phyloP scores from a whole-genome alignment of 1,140 invertebrate genomes.

The Aphidius ervi region DNA sequence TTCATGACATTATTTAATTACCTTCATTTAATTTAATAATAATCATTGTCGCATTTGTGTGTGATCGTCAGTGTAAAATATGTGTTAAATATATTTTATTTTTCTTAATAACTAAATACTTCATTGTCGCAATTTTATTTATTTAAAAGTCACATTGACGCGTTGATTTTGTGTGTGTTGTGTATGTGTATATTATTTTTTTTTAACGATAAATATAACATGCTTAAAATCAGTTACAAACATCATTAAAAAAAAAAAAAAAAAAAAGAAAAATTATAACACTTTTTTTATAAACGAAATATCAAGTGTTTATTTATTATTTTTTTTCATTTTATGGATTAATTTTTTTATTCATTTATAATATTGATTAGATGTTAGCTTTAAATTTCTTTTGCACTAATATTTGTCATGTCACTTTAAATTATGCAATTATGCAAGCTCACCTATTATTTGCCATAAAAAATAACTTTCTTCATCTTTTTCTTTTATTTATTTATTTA shows the following conservation, averaged over 20 bases:
- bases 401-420: constrained; percentile 43
- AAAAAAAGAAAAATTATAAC: not conserved
- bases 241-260: not conserved
- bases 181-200: no score
- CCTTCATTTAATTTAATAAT: no score
- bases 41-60: no score
- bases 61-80: no score
- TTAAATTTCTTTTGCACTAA: constrained; percentile 26
- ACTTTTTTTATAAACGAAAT: not conserved
- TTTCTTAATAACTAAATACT: no score
- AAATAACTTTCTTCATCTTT: constrained; percentile 49
- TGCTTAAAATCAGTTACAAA: not conserved
- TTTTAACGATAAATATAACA: no score
- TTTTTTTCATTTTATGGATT: not conserved
- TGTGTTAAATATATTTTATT: no score
- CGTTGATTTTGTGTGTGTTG: no score
- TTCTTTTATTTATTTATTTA: constrained; percentile 37
- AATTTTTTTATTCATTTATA: constrained; percentile 20
- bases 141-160: no score
- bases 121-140: no score
- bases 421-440: constrained; percentile 29
- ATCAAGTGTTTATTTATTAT: not conserved
- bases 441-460: constrained; percentile 44
- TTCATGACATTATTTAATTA: no score
- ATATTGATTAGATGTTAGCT: constrained; percentile 19